Percentiles rank a stretch among this genome's conserved stretches.
phyloP scores from a whole-genome alignment of 2,888 invertebrate genomes.

The Myopa tessellatipennis region DNA sequence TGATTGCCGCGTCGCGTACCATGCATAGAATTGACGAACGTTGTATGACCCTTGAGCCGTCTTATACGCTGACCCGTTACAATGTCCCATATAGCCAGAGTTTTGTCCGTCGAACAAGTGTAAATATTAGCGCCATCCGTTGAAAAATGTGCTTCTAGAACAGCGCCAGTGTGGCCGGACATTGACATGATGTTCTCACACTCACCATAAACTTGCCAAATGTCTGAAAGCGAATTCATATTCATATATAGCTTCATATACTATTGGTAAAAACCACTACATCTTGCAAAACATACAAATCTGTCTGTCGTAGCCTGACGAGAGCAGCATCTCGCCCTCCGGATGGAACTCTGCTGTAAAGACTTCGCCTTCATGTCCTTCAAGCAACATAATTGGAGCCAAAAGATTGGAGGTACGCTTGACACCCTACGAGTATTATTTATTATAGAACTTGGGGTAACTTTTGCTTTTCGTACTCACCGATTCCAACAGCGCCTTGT shows the following conservation, averaged over 20 bases:
- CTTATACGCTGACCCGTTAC: slow-evolving; percentile 88
- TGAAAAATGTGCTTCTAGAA: slow-evolving; percentile 92
- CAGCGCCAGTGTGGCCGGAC: slow-evolving; percentile 93
- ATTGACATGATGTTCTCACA: slow-evolving; percentile 96
- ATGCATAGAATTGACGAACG: slow-evolving; percentile 80
- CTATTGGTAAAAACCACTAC: background rate
- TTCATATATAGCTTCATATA: background rate
- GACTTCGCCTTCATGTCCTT: slow-evolving; percentile 97
- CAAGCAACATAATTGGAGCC: slow-evolving; percentile 94
- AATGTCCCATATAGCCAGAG: slow-evolving; percentile 95
- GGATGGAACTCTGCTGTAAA: slow-evolving; percentile 94
- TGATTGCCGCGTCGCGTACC: slow-evolving; percentile 85
- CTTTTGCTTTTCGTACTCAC: slow-evolving; percentile 69
- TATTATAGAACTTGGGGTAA: background rate
- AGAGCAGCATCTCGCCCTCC: slow-evolving; percentile 93
- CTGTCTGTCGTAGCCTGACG: slow-evolving; percentile 94
- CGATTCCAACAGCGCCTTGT: slow-evolving; percentile 80
- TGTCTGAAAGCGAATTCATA: slow-evolving; percentile 70
- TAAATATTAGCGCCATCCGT: slow-evolving; percentile 87
- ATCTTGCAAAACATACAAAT: slow-evolving; percentile 78
- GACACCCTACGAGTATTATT: slow-evolving; percentile 70
- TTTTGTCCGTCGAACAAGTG: slow-evolving; percentile 94
- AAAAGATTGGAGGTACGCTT: slow-evolving; percentile 87
- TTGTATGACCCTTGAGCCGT: slow-evolving; percentile 86
- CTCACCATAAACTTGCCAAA: slow-evolving; percentile 98